These are phyloP conservation scores for Vicugna pacos DNA, from an alignment of 2,113 vertebrate species.

Conservation along the genomic window DNA sequence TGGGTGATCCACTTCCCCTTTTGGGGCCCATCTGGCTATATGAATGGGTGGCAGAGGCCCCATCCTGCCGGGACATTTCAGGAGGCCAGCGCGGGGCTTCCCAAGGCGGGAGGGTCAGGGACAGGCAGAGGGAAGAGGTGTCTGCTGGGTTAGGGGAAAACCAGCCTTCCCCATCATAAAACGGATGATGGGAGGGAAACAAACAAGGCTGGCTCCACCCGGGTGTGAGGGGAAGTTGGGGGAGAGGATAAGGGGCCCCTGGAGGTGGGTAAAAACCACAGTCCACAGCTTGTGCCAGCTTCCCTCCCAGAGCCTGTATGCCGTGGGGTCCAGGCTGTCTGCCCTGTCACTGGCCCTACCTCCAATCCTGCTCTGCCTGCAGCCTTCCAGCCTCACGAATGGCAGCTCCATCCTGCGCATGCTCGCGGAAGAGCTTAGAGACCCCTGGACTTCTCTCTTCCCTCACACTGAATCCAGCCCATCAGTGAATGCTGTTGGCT, in stretches of 20 bases:
- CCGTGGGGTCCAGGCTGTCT: background rate
- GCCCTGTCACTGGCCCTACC: background rate
- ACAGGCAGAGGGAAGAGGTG: slow-evolving; percentile 69
- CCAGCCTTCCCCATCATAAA: slow-evolving; percentile 69
- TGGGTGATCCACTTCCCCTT: slow-evolving; percentile 72
- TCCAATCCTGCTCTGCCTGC: background rate
- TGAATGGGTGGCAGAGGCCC: background rate
- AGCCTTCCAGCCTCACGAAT: background rate
- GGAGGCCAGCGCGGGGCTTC: slow-evolving; percentile 63
- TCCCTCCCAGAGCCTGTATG: background rate
- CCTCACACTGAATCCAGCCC: rapidly evolving
- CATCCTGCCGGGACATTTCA: slow-evolving; percentile 57
- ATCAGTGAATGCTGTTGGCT: background rate
- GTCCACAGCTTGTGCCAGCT: background rate
- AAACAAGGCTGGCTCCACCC: background rate
- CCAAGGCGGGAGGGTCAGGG: slow-evolving; percentile 67
- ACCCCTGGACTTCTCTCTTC: background rate
- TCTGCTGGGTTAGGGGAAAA: slow-evolving; percentile 77
- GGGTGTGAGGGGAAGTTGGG: slow-evolving; percentile 49
- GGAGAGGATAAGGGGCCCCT: slow-evolving; percentile 48
- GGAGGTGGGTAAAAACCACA: slow-evolving; percentile 59
- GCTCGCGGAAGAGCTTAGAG: background rate
- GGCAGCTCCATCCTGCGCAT: background rate
- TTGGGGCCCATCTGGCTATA: slow-evolving; percentile 55
- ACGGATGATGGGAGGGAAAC: slow-evolving; percentile 42